phyloP scores from a whole-genome alignment of 2,797 vertebrate species.

The Pteropus rufus region DNA sequence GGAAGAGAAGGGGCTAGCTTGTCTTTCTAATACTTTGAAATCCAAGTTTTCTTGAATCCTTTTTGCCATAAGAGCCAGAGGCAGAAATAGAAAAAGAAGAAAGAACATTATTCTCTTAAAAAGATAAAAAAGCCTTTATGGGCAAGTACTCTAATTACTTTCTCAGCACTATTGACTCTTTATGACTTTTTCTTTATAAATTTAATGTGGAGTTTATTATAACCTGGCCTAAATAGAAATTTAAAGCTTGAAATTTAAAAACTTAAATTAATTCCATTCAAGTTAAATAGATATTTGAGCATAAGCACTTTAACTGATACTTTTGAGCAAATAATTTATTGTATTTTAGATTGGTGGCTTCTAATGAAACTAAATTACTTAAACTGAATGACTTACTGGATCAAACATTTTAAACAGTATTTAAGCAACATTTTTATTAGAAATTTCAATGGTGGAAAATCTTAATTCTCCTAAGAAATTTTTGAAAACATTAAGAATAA shows the following conservation, averaged over 20 bases:
- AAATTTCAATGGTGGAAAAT: neutral
- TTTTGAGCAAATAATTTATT: conserved; percentile 9
- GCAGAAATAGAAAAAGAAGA: neutral
- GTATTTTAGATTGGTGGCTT: neutral
- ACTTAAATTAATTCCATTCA: neutral
- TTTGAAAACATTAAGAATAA: neutral
- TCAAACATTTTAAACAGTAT: neutral
- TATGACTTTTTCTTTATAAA: neutral
- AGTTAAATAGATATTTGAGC: neutral
- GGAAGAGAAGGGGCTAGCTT: neutral
- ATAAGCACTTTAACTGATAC: neutral
- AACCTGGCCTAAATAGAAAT: neutral
- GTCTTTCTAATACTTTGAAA: neutral
- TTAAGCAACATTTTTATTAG: conserved; percentile 5
- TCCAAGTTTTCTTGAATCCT: neutral
- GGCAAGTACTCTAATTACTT: neutral
- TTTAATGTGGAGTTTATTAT: neutral
- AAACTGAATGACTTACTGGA: neutral
- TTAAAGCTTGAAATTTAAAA: neutral
- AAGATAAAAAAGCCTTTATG: neutral
- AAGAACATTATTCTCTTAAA: neutral
- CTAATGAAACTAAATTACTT: neutral
- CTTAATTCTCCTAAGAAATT: neutral
- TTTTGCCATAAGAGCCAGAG: neutral
- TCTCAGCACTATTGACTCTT: neutral